Evolutionary conservation across 2,888 invertebrate genomes (phyloP).

Genomic region (Andrena hattorfiana): DNA sequence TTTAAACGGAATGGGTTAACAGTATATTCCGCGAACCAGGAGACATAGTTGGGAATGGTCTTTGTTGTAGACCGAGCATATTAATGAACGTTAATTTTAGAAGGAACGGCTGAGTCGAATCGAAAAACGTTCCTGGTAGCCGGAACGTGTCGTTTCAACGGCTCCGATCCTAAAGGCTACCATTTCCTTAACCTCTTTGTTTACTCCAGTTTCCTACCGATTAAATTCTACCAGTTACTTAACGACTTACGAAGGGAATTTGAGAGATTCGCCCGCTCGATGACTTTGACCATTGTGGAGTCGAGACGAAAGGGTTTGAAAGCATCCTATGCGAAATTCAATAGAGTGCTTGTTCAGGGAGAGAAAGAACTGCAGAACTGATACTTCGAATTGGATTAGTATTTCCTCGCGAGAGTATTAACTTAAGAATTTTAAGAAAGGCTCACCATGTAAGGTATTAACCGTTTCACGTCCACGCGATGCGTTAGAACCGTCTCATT

Average conservation of each 20-base stretch:
- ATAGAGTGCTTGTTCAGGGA: no score
- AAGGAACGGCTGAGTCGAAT: background rate
- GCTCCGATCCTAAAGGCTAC: background rate
- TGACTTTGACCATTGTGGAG: no score
- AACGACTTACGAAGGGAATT: background rate
- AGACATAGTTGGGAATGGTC: conserved; percentile 34
- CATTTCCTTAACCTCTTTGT: background rate
- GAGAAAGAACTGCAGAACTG: no score
- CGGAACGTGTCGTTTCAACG: background rate
- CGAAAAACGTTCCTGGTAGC: background rate
- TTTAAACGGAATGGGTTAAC: conserved; percentile 31
- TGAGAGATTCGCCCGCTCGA: background rate
- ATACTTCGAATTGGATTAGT: no score
- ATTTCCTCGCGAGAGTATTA: no score
- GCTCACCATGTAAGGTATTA: conserved; percentile 69
- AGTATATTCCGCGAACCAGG: conserved; percentile 30
- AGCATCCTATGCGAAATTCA: no score
- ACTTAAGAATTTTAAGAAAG: background rate
- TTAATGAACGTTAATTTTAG: conserved; percentile 47
- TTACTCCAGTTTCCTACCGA: background rate
- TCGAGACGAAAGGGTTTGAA: no score
- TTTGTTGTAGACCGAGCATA: conserved; percentile 26
- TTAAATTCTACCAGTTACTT: background rate
- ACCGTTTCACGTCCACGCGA: conserved; percentile 55
- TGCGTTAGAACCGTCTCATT: conserved; percentile 67